A percentile compares a stretch with the other conserved stretches of the same genome.
phyloP scores from a whole-genome alignment of 2,797 vertebrate species.

The Gouania willdenowi region DNA sequence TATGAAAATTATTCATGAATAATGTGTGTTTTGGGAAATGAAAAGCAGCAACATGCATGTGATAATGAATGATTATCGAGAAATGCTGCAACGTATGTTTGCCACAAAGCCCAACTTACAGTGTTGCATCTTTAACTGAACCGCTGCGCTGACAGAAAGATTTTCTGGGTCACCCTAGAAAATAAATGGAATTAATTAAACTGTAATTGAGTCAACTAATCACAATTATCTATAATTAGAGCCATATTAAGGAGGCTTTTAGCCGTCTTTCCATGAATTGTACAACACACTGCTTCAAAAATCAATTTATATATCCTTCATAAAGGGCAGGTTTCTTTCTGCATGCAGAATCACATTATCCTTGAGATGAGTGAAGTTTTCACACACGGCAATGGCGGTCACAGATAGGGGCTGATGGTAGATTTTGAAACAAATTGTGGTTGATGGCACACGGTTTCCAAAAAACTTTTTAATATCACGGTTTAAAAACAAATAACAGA shows the following conservation, averaged over 20 bases:
- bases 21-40: no score
- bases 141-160: not conserved
- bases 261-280: not conserved
- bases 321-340: conserved; percentile 11
- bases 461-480: conserved; percentile 47
- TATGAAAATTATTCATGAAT: no score
- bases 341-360: conserved; percentile 16
- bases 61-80: no score
- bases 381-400: conserved; percentile 31
- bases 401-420: conserved; percentile 43
- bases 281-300: not conserved
- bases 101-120: not conserved
- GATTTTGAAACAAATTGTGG: conserved; percentile 39
- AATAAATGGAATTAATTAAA: not conserved
- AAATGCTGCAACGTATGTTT: not conserved
- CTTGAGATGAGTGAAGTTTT: conserved; percentile 35
- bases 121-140: not conserved
- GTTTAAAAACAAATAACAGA: conserved; percentile 9
- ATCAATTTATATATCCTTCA: no score
- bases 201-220: not conserved
- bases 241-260: not conserved
- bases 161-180: not conserved
- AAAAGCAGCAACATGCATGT: no score
- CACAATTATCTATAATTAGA: not conserved
- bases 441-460: conserved; percentile 30